Evolutionary conservation across 1,140 invertebrate genomes (phyloP), one percentile per base, ranked within the genome.

Genomic region (Planococcus citri): DNA sequence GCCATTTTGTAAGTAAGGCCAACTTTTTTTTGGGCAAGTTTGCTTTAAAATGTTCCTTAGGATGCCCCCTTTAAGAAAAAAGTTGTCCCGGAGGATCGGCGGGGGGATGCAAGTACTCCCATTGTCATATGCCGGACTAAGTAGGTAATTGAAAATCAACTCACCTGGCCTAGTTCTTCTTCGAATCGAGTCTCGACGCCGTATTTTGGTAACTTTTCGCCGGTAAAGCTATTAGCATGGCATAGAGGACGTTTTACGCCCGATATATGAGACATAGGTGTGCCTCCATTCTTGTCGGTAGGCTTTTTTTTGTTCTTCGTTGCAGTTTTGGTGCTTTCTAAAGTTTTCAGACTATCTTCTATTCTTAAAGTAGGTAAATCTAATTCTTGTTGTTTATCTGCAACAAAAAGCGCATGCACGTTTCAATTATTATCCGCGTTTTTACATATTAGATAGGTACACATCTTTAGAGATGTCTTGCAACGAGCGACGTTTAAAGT

Each of bases 371-470:
- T 89, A 29, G 94, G 93, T 73, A 97, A 79, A 79, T 97, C 95
- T 75, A 97, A 82, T 77, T 97, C 94, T 80, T 97, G 94, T 80
- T 96, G 93, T 81, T 97, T 96, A 80, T 97, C 94, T 96, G 82
- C 3, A 82, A 81, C 76, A 73, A 67, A 72, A 72, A n/a, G 73
- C 2, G 20, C 8, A 68, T 68, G 6, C 9, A n/a, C n/a, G n/a
- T n/a, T n/a, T n/a, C n/a, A n/a, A n/a, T n/a, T n/a, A n/a, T n/a
- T n/a, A n/a, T n/a, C n/a, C n/a, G n/a, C n/a, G n/a, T n/a, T n/a
- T n/a, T n/a, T n/a, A n/a, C n/a, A n/a, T n/a, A n/a, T n/a, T n/a
- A n/a, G n/a, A n/a, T n/a, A n/a, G n/a, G n/a, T n/a, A n/a, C n/a
- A n/a, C n/a, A n/a, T n/a, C n/a, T n/a, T n/a, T n/a, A n/a, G n/a